A percentile compares a stretch with the other conserved stretches of the same genome.
phyloP scores from a whole-genome alignment of 2,797 vertebrate genomes.

The Acrossocheilus fasciatus region DNA sequence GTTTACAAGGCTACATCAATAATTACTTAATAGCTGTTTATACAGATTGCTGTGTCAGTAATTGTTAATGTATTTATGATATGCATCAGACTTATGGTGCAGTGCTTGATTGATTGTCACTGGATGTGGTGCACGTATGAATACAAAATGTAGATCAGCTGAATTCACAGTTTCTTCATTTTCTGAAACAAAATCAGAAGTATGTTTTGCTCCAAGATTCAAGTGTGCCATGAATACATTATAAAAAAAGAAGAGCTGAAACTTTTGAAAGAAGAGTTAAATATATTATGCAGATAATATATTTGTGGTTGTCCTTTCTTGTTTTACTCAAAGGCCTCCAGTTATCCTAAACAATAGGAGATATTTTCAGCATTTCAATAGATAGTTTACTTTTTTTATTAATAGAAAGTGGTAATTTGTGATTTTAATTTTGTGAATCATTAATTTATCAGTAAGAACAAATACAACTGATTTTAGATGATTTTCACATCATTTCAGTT shows the following conservation, averaged over 20 bases:
- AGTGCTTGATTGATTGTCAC: conserved; percentile 9
- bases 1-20: conserved; percentile 40
- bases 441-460: too few species aligned
- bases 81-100: conserved; percentile 24
- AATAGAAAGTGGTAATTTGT: background rate
- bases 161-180: background rate
- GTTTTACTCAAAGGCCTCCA: background rate
- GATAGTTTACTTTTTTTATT: background rate
- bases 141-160: background rate
- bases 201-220: background rate
- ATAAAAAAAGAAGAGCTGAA: background rate
- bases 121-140: background rate
- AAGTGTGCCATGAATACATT: background rate
- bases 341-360: background rate
- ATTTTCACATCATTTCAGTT: background rate
- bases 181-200: background rate
- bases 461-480: background rate
- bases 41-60: conserved; percentile 41
- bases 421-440: background rate
- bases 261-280: background rate
- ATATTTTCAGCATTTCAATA: background rate
- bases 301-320: background rate
- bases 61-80: conserved; percentile 56
- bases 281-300: background rate
- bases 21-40: conserved; percentile 57